Evolutionary conservation across 2,888 invertebrate genomes (phyloP).

Genomic region (Drosophila birchii): DNA sequence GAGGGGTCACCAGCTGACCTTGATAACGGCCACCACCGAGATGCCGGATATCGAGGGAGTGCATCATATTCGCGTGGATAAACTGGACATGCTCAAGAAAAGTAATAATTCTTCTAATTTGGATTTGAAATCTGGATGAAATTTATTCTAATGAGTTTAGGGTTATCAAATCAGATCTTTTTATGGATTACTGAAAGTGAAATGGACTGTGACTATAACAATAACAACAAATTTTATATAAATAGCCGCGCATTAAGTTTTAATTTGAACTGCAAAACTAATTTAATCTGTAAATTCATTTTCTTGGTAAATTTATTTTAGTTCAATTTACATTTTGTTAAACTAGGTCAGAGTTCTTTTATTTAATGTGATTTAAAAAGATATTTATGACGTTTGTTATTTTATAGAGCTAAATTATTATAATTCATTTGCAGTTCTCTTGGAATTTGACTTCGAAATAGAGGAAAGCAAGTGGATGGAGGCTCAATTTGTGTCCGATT

Average conservation of each 20-base stretch:
- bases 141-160: neutral
- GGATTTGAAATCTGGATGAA: neutral
- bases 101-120: conserved; percentile 22
- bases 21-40: conserved; percentile 47
- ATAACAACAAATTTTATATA: neutral
- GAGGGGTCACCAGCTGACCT: conserved; percentile 59
- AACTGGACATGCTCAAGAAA: conserved; percentile 29
- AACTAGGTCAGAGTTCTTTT: neutral
- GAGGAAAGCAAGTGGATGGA: conserved; percentile 50
- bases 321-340: neutral
- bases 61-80: conserved; percentile 51
- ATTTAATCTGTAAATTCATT: neutral
- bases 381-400: too few relatives aligned
- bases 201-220: neutral
- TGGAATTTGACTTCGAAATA: neutral
- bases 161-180: neutral
- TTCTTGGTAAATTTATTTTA: neutral
- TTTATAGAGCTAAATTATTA: neutral
- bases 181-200: neutral
- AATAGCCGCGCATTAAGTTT: neutral
- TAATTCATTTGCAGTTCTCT: conserved; percentile 22
- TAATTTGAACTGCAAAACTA: neutral
- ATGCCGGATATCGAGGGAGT: conserved; percentile 53
- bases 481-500: conserved; percentile 34
- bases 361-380: neutral